These are phyloP conservation scores for Chrysolina americana DNA, from an alignment of 2,888 invertebrate species.

Conservation along the genomic window DNA sequence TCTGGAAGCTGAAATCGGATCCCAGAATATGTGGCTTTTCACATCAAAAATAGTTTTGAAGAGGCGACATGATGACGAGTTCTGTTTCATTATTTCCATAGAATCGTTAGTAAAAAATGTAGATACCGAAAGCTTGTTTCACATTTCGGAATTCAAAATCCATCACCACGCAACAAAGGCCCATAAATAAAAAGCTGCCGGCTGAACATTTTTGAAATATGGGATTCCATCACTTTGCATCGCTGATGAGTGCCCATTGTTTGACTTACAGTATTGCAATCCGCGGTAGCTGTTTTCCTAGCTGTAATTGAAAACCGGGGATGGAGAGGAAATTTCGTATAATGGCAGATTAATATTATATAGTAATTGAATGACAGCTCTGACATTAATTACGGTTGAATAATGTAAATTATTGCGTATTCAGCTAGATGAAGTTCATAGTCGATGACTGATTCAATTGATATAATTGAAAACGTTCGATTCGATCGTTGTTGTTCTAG, in stretches of 20 bases:
- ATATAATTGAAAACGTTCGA: slow-evolving; percentile 36
- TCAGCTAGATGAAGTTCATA: slow-evolving; percentile 40
- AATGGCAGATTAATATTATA: slow-evolving; percentile 37
- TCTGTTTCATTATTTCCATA: no score
- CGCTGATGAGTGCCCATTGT: slow-evolving; percentile 8
- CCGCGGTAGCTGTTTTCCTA: slow-evolving; percentile 31
- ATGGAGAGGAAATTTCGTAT: slow-evolving; percentile 28
- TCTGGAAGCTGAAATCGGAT: no score
- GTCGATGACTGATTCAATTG: slow-evolving; percentile 51
- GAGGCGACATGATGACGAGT: no score
- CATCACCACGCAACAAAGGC: background rate
- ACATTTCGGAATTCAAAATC: background rate
- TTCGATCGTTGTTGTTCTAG: background rate
- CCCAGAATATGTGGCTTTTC: no score
- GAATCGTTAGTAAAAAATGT: no score
- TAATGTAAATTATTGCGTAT: slow-evolving; percentile 45
- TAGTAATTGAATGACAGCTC: slow-evolving; percentile 37
- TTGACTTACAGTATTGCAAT: slow-evolving; percentile 17
- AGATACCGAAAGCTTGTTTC: background rate
- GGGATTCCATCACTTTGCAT: slow-evolving; percentile 13
- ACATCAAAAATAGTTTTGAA: no score
- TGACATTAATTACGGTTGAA: slow-evolving; percentile 38
- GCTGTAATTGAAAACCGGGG: slow-evolving; percentile 33
- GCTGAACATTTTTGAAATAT: slow-evolving; percentile 5
- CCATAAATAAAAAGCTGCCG: slow-evolving; percentile 9